phyloP scores from a whole-genome alignment of 2,888 invertebrate species.

The Pediacus dermestoides region DNA sequence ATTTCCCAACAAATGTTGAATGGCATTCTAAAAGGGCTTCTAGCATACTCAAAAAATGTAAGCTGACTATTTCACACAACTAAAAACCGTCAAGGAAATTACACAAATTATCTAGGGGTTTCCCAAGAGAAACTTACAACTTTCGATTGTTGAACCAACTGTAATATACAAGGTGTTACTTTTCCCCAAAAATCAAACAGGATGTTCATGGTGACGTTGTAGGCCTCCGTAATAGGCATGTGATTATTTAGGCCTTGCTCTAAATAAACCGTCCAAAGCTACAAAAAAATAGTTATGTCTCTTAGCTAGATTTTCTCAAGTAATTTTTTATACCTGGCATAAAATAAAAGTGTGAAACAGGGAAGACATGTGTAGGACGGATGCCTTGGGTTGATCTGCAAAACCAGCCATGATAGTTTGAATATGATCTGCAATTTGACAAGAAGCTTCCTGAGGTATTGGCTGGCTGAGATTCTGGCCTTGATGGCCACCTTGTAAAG shows the following conservation, averaged over 20 bases:
- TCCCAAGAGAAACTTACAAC: conserved; percentile 71
- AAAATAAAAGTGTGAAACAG: conserved; percentile 95
- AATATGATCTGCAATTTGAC: conserved; percentile 95
- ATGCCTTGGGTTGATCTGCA: conserved; percentile 91
- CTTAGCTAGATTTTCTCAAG: background rate
- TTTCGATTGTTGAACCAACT: conserved; percentile 88
- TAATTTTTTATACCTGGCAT: conserved; percentile 69
- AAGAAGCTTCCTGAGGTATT: conserved; percentile 92
- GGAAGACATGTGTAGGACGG: conserved; percentile 92
- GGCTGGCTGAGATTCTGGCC: conserved; percentile 65
- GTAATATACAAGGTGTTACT: conserved; percentile 92
- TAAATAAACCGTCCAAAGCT: conserved; percentile 97
- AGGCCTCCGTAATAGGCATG: conserved; percentile 66
- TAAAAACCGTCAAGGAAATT: conserved; percentile 48
- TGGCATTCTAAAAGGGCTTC: conserved; percentile 94
- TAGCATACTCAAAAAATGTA: conserved; percentile 91
- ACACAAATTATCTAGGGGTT: too few species aligned
- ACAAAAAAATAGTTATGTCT: conserved; percentile 24
- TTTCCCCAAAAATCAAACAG: conserved; percentile 98
- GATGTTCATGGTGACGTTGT: conserved; percentile 72
- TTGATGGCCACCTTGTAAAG: conserved; percentile 57
- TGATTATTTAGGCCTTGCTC: conserved; percentile 76
- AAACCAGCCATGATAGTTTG: conserved; percentile 96
- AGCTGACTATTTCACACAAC: conserved; percentile 96
- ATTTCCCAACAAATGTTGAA: conserved; percentile 85